Evolutionary conservation across 2,888 invertebrate genomes (phyloP), one percentile per base, ranked within the genome.

Genomic region (Oasisia sp.): DNA sequence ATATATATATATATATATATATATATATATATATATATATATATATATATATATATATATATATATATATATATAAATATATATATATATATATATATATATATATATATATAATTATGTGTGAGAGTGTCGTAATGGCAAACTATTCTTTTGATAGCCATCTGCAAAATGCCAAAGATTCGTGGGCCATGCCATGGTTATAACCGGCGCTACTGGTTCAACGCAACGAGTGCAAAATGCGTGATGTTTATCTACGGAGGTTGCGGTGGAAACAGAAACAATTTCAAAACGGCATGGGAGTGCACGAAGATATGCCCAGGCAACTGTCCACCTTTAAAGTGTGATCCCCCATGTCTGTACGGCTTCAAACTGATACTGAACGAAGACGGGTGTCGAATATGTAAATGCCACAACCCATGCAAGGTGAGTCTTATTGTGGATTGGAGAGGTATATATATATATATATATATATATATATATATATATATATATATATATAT

Each of bases 261-360:
- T 44, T 91, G 91, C 91, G 91, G 50, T 45, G 91, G 45, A n/a
- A 91, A 91, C 45, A 8, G 45, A 8, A 91, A 91, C 45, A 91
- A 91, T n/a, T 91, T 91, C 50, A 5, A 45, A 8, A 45, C 44
- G 44, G 14, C 12, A 32, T 45, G 45, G 50, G 91, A 91, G 32
- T 91, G 91, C 50, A 50, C n/a, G n/a, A 45, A 14, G 45, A 4
- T 1, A n/a, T 91, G 91, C 45, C 91, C 91, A n/a, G 32, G 11
- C 11, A 91, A 91, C 2, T 74, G 74, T 74, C 91, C 50, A n/a
- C 91, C 50, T 1, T 27, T 91, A 1, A 2, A 19, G 27, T 91
- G 91, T 56, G 44, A 38, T 32, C 19, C 38, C 32, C 4, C 44
- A 14, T 91, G 91, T 27, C 19, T 45, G 32, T 45, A 91, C 91